Percentiles rank a stretch among this genome's conserved stretches.
Evolutionary conservation across 2,113 vertebrate genomes (phyloP).

Genomic region (Paracanthobrama guichenoti): DNA sequence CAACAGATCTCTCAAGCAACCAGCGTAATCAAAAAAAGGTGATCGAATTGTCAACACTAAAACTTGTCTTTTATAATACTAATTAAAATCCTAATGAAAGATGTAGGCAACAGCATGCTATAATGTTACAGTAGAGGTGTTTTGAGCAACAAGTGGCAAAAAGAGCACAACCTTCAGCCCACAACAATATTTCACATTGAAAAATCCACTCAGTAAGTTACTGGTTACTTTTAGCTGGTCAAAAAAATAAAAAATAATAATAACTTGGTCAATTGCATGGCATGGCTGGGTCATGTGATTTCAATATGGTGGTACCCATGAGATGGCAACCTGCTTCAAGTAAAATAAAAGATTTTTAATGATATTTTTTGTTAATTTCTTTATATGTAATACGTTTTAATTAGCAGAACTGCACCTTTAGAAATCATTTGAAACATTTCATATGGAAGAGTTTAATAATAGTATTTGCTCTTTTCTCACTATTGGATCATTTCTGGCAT

Average conservation of each 20-base stretch:
- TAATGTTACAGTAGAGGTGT: neutral
- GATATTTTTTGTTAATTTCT: neutral
- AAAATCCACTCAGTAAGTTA: neutral
- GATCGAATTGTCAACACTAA: neutral
- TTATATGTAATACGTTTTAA: neutral
- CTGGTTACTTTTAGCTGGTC: neutral
- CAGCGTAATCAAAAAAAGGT: too few species aligned
- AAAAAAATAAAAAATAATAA: neutral
- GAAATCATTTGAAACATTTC: neutral
- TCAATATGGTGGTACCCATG: neutral
- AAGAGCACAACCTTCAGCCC: neutral
- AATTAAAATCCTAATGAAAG: neutral
- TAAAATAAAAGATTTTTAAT: neutral
- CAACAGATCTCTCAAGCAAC: neutral
- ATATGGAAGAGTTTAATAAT: neutral
- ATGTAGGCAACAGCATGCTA: neutral
- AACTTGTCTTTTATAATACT: conserved; percentile 2
- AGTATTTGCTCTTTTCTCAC: neutral
- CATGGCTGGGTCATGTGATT: neutral
- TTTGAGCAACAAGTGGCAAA: conserved; percentile 3
- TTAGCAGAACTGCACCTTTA: neutral
- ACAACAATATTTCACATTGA: neutral
- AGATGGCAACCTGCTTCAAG: neutral
- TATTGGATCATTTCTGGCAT: neutral
- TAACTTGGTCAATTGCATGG: neutral